Evolutionary conservation across 2,113 vertebrate species (phyloP).

Genomic region (Brienomyrus brachyistius): DNA sequence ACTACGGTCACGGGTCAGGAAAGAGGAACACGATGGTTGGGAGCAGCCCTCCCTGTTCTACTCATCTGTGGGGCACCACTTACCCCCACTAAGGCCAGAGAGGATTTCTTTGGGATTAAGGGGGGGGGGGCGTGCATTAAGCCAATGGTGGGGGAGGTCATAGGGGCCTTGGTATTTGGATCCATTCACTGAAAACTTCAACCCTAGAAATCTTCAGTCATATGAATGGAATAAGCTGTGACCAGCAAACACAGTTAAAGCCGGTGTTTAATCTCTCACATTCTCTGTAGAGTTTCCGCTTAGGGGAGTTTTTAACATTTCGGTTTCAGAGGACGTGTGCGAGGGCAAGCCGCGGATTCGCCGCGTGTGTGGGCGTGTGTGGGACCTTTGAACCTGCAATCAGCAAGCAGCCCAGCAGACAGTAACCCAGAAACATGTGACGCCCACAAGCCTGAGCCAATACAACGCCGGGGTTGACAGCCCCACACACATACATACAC

Average conservation of each 20-base stretch:
- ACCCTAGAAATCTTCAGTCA: background rate
- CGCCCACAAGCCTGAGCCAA: background rate
- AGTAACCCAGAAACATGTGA: conserved; percentile 3
- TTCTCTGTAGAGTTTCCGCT: background rate
- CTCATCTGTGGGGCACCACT: background rate
- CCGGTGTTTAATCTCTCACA: background rate
- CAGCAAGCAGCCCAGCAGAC: conserved; percentile 44
- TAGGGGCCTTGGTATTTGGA: background rate
- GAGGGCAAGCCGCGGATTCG: background rate
- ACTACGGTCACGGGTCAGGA: background rate
- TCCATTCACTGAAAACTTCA: background rate
- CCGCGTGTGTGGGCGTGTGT: conserved; percentile 21
- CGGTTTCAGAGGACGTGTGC: background rate
- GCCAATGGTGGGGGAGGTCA: background rate
- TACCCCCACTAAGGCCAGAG: background rate
- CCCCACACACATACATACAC: background rate
- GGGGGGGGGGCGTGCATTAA: background rate
- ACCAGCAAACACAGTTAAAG: background rate
- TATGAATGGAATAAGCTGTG: background rate
- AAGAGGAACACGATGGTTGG: background rate
- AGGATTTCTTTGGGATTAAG: background rate
- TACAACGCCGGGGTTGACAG: background rate
- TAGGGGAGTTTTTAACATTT: background rate
- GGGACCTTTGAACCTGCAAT: conserved; percentile 59
- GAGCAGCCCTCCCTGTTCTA: background rate